phyloP scores from a whole-genome alignment of 2,113 vertebrate genomes.

The Trematomus loennbergii region DNA sequence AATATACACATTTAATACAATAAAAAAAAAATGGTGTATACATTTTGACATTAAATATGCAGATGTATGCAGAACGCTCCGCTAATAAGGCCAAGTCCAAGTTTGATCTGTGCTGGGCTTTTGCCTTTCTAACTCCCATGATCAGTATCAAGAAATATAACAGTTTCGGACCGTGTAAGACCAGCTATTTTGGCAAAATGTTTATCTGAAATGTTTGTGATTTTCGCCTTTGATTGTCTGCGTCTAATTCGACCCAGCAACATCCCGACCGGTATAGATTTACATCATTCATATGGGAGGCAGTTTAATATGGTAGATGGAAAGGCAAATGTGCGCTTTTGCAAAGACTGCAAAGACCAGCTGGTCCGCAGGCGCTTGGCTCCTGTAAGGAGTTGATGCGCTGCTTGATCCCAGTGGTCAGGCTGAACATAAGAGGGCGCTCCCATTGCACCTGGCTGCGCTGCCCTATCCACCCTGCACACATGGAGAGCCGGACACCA shows the following conservation, averaged over 20 bases:
- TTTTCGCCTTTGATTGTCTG: not conserved
- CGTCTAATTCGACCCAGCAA: not conserved
- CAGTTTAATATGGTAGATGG: conserved; percentile 15
- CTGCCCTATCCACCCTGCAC: conserved; percentile 77
- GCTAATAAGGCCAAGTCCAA: conserved; percentile 34
- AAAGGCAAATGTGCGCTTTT: conserved; percentile 38
- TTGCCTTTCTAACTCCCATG: not conserved
- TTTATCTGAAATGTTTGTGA: conserved; percentile 13
- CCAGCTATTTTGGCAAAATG: not conserved
- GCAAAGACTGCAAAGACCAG: conserved; percentile 29
- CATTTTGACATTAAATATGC: not conserved
- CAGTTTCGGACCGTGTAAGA: not conserved
- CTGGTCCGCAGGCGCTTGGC: conserved; percentile 67
- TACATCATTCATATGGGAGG: conserved; percentile 13
- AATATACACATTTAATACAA: not conserved
- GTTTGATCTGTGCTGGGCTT: conserved; percentile 10
- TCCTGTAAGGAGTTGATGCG: conserved; percentile 70
- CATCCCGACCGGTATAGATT: conserved; percentile 3
- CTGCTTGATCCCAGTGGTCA: conserved; percentile 83
- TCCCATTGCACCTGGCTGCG: conserved; percentile 88
- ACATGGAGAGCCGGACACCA: conserved; percentile 74
- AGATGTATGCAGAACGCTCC: conserved; percentile 3
- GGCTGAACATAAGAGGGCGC: conserved; percentile 91
- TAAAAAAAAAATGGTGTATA: not conserved
- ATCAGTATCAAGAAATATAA: not conserved